These are phyloP conservation scores for Leptobrachium ailaonicum DNA, from an alignment of 2,113 vertebrate species.

Conservation along the genomic window DNA sequence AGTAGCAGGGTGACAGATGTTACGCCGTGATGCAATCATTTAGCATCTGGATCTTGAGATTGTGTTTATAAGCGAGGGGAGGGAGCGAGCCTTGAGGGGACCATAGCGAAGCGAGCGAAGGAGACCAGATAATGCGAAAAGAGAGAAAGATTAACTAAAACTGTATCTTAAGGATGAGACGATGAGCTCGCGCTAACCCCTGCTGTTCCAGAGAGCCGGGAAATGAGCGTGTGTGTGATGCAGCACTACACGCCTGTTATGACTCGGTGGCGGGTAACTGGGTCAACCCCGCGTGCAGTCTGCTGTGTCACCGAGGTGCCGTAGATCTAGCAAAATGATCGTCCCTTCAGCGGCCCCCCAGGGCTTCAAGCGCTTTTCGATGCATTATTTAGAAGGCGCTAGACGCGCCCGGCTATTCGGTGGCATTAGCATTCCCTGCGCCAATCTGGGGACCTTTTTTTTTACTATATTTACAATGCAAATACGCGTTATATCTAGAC, in stretches of 20 bases:
- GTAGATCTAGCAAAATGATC: background rate
- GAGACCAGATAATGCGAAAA: background rate
- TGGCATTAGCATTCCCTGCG: background rate
- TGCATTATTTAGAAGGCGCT: background rate
- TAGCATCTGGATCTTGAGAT: slow-evolving; percentile 28
- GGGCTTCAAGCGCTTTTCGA: background rate
- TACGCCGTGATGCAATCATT: slow-evolving; percentile 9
- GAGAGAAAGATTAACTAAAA: background rate
- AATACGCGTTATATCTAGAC: slow-evolving; percentile 32
- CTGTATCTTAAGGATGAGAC: background rate
- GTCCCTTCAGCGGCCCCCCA: background rate
- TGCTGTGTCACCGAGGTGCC: background rate
- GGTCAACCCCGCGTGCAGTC: background rate
- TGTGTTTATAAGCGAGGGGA: slow-evolving; percentile 7
- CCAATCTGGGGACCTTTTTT: slow-evolving; percentile 6
- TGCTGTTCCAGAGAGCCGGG: background rate
- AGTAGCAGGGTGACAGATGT: slow-evolving; percentile 22
- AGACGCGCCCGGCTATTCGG: background rate
- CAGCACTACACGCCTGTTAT: no score
- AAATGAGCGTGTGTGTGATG: no score
- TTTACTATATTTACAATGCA: slow-evolving; percentile 38
- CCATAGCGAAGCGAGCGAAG: background rate
- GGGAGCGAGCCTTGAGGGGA: background rate
- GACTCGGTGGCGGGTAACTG: background rate
- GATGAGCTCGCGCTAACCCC: background rate